These are phyloP conservation scores for Clupea harengus DNA, from an alignment of 2,113 vertebrate genomes.

Conservation along the genomic window DNA sequence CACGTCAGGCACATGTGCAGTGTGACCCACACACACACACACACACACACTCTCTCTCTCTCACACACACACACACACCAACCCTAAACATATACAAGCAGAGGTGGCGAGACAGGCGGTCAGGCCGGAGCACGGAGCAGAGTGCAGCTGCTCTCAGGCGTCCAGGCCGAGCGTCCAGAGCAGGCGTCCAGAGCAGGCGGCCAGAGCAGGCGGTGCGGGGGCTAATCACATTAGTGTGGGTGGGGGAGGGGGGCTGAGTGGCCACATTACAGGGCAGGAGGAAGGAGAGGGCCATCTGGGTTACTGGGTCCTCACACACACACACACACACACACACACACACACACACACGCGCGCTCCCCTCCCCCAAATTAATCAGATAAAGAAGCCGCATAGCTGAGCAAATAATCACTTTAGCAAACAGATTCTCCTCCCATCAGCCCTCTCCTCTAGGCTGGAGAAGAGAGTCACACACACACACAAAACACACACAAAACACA, in stretches of 20 bases:
- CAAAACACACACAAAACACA: too few relatives aligned
- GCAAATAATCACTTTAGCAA: constrained; percentile 12
- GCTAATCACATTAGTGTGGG: constrained; percentile 47
- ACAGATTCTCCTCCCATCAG: not conserved
- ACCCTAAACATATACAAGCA: constrained; percentile 25
- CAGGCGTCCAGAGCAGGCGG: too few relatives aligned
- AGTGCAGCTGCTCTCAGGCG: constrained; percentile 46
- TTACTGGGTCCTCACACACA: constrained; percentile 69
- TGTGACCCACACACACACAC: not conserved
- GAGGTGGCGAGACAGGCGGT: not conserved
- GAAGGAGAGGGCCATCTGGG: constrained; percentile 66
- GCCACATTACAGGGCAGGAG: constrained; percentile 47
- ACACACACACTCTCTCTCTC: not conserved
- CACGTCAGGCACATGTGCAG: not conserved
- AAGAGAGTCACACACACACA: too few relatives aligned
- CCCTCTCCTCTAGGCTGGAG: not conserved
- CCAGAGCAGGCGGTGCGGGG: constrained; percentile 29
- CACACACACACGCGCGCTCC: constrained; percentile 29
- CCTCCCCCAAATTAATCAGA: constrained; percentile 70
- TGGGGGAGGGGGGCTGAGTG: not conserved
- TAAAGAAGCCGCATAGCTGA: constrained; percentile 56
- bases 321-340: not conserved
- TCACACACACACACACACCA: constrained; percentile 44
- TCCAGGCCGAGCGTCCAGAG: constrained; percentile 7
- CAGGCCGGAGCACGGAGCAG: not conserved